These are phyloP conservation scores for Peromyscus melanophrys DNA, from an alignment of 2,797 vertebrate genomes.

Conservation along the genomic window DNA sequence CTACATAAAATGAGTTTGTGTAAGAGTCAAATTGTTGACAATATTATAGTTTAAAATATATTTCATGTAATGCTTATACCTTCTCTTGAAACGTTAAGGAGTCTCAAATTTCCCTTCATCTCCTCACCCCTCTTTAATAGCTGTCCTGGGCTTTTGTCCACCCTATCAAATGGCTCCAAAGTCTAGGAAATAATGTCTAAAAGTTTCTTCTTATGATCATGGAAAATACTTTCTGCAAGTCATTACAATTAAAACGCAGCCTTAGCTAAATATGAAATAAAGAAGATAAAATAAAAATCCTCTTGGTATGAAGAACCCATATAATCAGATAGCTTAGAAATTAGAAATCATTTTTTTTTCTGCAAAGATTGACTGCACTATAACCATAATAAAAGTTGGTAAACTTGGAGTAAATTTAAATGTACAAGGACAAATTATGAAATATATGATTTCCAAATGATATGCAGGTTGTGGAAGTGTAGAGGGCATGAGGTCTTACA, in stretches of 20 bases:
- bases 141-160: conserved; percentile 75
- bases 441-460: not conserved
- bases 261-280: conserved; percentile 85
- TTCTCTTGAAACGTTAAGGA: conserved; percentile 2
- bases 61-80: conserved; percentile 20
- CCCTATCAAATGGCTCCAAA: conserved; percentile 79
- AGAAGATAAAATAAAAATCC: conserved; percentile 75
- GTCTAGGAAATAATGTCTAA: conserved; percentile 76
- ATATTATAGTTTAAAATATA: conserved; percentile 2
- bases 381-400: conserved; percentile 59
- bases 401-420: conserved; percentile 58
- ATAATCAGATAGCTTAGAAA: conserved; percentile 71
- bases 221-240: conserved; percentile 79
- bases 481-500: not conserved
- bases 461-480: not conserved
- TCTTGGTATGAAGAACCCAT: conserved; percentile 69
- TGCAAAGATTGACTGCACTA: conserved; percentile 59
- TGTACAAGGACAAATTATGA: conserved; percentile 55
- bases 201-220: conserved; percentile 69
- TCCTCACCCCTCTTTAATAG: conserved; percentile 65
- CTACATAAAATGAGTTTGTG: conserved; percentile 3
- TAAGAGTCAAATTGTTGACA: conserved; percentile 11
- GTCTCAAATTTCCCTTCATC: conserved; percentile 44
- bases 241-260: conserved; percentile 83
- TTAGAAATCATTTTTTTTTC: conserved; percentile 70